phyloP scores from a whole-genome alignment of 2,888 invertebrate genomes.

The Erebia epiphron region DNA sequence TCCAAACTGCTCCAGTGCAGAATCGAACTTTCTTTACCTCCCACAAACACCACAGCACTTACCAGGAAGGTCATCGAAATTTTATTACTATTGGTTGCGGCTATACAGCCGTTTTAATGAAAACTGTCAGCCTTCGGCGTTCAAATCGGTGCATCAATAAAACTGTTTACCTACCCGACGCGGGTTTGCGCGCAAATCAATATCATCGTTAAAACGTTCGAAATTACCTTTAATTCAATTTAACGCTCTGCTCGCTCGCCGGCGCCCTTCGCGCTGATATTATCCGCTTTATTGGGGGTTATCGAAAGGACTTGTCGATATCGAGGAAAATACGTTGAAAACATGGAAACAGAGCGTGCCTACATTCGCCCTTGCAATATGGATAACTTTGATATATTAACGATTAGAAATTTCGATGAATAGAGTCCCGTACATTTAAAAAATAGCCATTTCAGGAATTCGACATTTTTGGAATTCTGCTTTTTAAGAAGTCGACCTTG shows the following conservation, averaged over 20 bases:
- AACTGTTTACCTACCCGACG: constrained; percentile 57
- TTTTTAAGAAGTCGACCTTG: no score
- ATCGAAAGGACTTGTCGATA: constrained; percentile 4
- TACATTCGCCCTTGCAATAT: not conserved
- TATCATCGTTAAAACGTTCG: constrained; percentile 55
- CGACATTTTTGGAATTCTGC: no score
- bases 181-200: constrained; percentile 54
- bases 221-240: constrained; percentile 71
- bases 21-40: no score
- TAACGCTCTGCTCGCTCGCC: constrained; percentile 67
- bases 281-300: constrained; percentile 14
- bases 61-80: no score
- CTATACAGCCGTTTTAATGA: constrained; percentile 27
- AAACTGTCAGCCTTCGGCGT: constrained; percentile 45
- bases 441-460: no score
- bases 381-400: no score
- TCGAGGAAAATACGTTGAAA: not conserved
- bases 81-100: not conserved
- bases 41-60: no score
- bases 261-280: constrained; percentile 44
- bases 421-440: no score
- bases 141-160: constrained; percentile 51
- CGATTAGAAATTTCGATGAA: no score
- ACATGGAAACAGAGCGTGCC: not conserved
- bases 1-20: no score